Base-by-base conservation (phyloP, 2,888 invertebrate genomes). In the Coremacera marginata region DNA sequence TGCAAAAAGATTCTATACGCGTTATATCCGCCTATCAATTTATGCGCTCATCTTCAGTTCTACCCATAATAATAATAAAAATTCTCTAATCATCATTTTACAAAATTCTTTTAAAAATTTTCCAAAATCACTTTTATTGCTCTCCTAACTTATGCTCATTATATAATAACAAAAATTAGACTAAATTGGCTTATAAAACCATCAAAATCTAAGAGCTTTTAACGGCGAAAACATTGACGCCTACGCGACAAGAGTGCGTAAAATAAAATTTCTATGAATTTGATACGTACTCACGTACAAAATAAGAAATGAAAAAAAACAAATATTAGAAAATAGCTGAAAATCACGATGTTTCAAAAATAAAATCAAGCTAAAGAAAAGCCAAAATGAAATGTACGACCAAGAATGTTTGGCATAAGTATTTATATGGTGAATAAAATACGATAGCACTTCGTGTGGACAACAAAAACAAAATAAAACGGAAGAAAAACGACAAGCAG, bases 341-440 rank as follows among this genome's bases (percentile, higher is more conserved):
- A 75, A 34, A 49, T 44, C 60, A 37, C 52, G 37, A 71, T 71
- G 65, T 71, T 71, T 76, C 71, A 55, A 71, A 76, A 76, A 76
- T 76, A 71, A 76, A 71, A 49, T 55, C 44, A 37, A 27, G 25
- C 71, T 57, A 67, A 75, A 67, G 75, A 70, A 62, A 37, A 62
- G 44, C 49, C 63, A 27, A 62, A 63, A 27, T 44, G n/a, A 60
- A 70, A 60, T 22, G 22, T 16, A 55, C 44, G 67, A 19, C 62
- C 27, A 63, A 44, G 68, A 76, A 76, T 65, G 57, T 72, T 25
- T 76, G 71, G n/a, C 67, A 67, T 65, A 71, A 71, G 76, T 71
- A 65, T 76, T 76, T 71, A 71, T 71, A 76, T 65, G 71, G 76
- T 57, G 76, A 62, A 76, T 71, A 76, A 71, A 57, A 71, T 71